phyloP scores from a whole-genome alignment of 2,797 vertebrate species.

The Austrolebias charrua region DNA sequence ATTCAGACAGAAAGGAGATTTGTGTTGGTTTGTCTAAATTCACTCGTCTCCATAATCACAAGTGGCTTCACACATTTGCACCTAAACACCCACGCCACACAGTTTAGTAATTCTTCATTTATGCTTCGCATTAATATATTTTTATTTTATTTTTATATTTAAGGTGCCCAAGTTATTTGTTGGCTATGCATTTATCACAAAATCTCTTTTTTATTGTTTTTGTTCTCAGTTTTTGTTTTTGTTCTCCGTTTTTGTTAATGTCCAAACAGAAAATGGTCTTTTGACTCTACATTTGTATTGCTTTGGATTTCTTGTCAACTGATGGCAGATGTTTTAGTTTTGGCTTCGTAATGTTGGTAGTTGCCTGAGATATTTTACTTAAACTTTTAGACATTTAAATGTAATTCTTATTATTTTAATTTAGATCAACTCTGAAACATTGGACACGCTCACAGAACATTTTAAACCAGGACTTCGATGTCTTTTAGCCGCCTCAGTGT shows the following conservation, averaged over 20 bases:
- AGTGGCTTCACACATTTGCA: no score
- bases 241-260: not conserved
- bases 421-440: conserved; percentile 8
- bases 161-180: not conserved
- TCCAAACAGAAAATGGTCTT: not conserved
- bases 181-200: not conserved
- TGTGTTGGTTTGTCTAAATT: no score
- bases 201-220: not conserved
- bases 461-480: no score
- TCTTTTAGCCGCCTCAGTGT: no score
- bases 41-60: no score
- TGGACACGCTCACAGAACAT: not conserved
- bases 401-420: not conserved
- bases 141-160: no score
- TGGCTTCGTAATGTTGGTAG: not conserved
- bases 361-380: not conserved
- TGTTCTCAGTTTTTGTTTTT: no score
- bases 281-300: not conserved
- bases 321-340: not conserved
- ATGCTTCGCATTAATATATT: no score
- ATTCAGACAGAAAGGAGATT: no score
- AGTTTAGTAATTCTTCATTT: no score
- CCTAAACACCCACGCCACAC: no score
- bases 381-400: not conserved
- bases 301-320: not conserved